phyloP scores from a whole-genome alignment of 92 coral and sea anemone genomes.

The Zoanthus sociatus region DNA sequence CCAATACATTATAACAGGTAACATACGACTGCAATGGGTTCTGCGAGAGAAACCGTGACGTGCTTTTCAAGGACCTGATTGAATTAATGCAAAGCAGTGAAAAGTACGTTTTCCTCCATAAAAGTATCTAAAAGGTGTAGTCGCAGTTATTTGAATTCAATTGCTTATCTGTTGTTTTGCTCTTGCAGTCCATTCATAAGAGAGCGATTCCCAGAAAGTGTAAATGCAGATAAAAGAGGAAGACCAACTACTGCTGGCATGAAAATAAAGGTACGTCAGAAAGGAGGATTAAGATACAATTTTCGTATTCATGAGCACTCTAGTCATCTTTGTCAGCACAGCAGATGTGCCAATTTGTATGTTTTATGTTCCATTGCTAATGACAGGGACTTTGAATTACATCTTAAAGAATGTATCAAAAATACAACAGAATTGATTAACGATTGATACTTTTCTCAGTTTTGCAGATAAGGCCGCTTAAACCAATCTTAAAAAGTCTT shows the following conservation, averaged over 20 bases:
- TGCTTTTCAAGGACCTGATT: conserved; percentile 93
- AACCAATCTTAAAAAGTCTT: too few species aligned
- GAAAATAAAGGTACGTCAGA: conserved; percentile 84
- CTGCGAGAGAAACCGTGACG: conserved; percentile 98
- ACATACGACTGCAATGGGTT: conserved; percentile 90
- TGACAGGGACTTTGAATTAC: too few species aligned
- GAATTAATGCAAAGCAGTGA: conserved; percentile 97
- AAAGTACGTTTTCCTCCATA: conserved; percentile 62
- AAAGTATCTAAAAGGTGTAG: not conserved
- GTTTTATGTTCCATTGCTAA: too few species aligned
- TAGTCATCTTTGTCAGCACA: too few species aligned
- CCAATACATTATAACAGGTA: conserved; percentile 62
- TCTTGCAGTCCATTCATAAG: conserved; percentile 78
- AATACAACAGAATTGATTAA: too few species aligned
- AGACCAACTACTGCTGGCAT: conserved; percentile 94
- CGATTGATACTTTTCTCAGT: not conserved
- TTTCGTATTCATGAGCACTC: too few species aligned
- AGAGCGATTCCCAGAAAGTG: conserved; percentile 88
- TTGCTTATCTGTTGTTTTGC: not conserved
- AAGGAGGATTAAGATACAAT: not conserved
- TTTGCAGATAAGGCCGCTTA: too few species aligned
- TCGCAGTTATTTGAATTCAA: not conserved
- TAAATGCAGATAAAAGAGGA: conserved; percentile 87
- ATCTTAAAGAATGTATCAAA: not conserved
- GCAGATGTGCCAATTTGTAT: not conserved